Evolutionary conservation across 2,888 invertebrate species (phyloP).

Genomic region (Tiphia femorata): DNA sequence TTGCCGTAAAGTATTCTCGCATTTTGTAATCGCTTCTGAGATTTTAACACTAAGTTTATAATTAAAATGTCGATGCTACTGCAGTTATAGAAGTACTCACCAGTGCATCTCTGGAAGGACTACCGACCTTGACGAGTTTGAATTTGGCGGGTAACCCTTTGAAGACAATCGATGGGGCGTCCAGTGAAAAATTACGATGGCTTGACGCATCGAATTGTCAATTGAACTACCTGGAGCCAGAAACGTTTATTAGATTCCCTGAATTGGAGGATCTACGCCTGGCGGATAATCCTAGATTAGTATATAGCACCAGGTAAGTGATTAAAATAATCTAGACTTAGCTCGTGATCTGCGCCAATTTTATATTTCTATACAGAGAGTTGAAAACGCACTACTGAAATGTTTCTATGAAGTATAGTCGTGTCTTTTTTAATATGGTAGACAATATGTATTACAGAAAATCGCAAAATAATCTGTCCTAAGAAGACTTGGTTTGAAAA

Average conservation of each 20-base stretch:
- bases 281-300: slow-evolving; percentile 58
- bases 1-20: slow-evolving; percentile 74
- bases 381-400: no score
- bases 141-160: slow-evolving; percentile 76
- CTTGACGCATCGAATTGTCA: slow-evolving; percentile 62
- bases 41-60: not conserved
- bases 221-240: slow-evolving; percentile 55
- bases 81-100: slow-evolving; percentile 73
- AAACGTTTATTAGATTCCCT: slow-evolving; percentile 55
- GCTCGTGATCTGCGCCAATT: no score
- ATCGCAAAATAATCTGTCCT: no score
- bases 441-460: no score
- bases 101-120: slow-evolving; percentile 74
- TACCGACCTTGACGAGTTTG: slow-evolving; percentile 76
- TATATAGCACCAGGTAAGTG: slow-evolving; percentile 57
- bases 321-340: no score
- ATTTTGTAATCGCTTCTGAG: slow-evolving; percentile 10
- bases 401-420: no score
- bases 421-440: no score
- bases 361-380: no score
- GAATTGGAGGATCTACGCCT: slow-evolving; percentile 57
- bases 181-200: slow-evolving; percentile 52
- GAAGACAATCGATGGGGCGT: slow-evolving; percentile 51
- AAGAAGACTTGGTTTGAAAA: no score
- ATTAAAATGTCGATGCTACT: not conserved